Evolutionary conservation across 2,113 vertebrate species (phyloP), one percentile per base, ranked within the genome.

Genomic region (Varanus komodoensis): DNA sequence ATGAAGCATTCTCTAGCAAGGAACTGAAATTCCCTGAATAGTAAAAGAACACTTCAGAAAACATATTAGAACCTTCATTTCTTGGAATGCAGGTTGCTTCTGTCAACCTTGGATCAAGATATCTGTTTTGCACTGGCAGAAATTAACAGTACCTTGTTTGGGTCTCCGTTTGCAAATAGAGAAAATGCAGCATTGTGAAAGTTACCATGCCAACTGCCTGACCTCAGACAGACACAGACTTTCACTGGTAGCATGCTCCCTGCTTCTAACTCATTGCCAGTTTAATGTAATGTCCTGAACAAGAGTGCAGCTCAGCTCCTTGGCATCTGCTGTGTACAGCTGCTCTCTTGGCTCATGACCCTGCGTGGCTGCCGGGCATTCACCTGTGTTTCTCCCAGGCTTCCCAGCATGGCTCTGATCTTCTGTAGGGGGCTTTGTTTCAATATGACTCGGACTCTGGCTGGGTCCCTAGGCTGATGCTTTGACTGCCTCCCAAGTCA

Each of bases 311-410:
- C 64, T 81, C 12, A 32, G 21, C 80, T 88, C 38, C 44, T 80
- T 81, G 77, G 77, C 77, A 81, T 80, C 77, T 50, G 87, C 4
- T 81, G 21, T 34, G 81, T 32, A 88, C 77, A 88, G 87, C 64
- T 88, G 87, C 64, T 80, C 38, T 80, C 19, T 81, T 88, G 77
- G 87, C 77, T 81, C 64, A 34, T 80, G 64, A 54, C 48, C 64
- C 38, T 79, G 75, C 44, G 25, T 32, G 69, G 87, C 77, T 80
- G 80, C 75, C 68, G 38, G 44, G 75, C 32, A 88, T 21, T 23
- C 80, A 68, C 44, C 67, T n/a, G 64, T 52, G 44, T 80, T 69
- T 69, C 19, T 48, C 48, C 48, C 48, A 52, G 32, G 77, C 32
- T 80, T 88, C 67, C 87, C 64, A 50, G 27, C 71, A 3, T 54